Base-by-base conservation (phyloP, 2,113 vertebrate genomes). In the Perca fluviatilis region DNA sequence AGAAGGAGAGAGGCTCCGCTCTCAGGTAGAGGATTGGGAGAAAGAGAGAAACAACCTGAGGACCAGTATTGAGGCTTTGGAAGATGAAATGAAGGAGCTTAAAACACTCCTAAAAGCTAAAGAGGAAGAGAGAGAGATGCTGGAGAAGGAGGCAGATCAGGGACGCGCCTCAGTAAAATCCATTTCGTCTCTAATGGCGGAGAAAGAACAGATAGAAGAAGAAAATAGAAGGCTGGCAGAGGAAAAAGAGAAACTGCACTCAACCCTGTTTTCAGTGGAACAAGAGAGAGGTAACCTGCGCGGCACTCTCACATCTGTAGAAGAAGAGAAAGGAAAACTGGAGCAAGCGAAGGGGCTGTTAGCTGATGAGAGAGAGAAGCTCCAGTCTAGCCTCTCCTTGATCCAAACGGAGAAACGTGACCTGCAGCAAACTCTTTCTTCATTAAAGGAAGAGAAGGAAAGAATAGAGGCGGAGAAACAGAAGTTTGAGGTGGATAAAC, bases 211-310 rank as follows among this genome's bases (percentile, higher is more conserved):
- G 57, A 40, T 87, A 0, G 63, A 78, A 71, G 66, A 30, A 68
- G 83, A 79, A 80, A 88, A 88, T 11, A 18, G 60, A 40, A 49
- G 1, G 11, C 53, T 91, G 4, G 66, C 89, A 50, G 83, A 95
- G 40, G 87, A 86, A 89, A 81, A 86, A 83, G 82, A 92, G 46
- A 94, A 90, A 86, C 89, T 84, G 43, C 72, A 61, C 10, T 76
- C 47, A 0, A 46, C 70, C 14, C 64, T 93, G 15, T 5, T 57
- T 27, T 77, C 77, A 23, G 74, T 88, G 27, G 82, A 86, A 4
- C 40, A 67, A 13, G 95, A 97, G 86, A 95, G 73, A 68, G 90
- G 89, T 1, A 53, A 82, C 4, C 90, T 97, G 61, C 68, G 2
- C 23, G 46, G 61, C 57, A 36, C 62, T 58, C 75, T 90, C 6